phyloP scores from a whole-genome alignment of 2,888 invertebrate species.

The Penaeus monodon region DNA sequence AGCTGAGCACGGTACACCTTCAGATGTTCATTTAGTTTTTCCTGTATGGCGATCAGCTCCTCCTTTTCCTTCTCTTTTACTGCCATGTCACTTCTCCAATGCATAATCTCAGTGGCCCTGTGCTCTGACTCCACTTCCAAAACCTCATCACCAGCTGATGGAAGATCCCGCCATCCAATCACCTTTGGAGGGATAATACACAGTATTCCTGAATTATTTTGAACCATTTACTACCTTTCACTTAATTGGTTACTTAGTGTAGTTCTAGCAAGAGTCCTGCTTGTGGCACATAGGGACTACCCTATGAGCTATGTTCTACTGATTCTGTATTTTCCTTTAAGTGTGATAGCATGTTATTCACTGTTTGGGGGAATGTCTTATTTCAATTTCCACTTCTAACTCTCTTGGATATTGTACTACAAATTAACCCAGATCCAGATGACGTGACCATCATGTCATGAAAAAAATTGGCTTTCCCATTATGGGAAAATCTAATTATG shows the following conservation, averaged over 20 bases:
- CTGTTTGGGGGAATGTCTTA: too few species aligned
- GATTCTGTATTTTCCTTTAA: too few species aligned
- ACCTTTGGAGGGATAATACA: constrained; percentile 29
- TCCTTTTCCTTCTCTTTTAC: constrained; percentile 23
- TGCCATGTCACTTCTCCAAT: constrained; percentile 12
- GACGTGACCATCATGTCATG: too few species aligned
- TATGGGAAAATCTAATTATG: too few species aligned
- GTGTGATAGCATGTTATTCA: too few species aligned
- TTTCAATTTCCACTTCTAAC: too few species aligned
- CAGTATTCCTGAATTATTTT: background rate
- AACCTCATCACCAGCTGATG: constrained; percentile 85
- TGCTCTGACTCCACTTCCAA: constrained; percentile 65
- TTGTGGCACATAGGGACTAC: background rate
- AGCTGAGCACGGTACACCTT: constrained; percentile 43
- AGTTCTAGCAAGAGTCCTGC: background rate
- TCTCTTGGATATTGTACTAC: too few species aligned
- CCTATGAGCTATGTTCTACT: too few species aligned
- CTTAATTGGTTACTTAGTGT: too few species aligned
- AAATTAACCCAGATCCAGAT: too few species aligned
- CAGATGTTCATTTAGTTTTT: constrained; percentile 55
- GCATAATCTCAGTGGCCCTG: constrained; percentile 49
- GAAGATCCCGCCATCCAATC: constrained; percentile 61
- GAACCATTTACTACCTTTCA: background rate
- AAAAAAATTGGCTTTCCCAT: too few species aligned
- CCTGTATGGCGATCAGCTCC: constrained; percentile 37